Evolutionary conservation across 2,113 vertebrate species (phyloP).

Genomic region (Etia nguti): DNA sequence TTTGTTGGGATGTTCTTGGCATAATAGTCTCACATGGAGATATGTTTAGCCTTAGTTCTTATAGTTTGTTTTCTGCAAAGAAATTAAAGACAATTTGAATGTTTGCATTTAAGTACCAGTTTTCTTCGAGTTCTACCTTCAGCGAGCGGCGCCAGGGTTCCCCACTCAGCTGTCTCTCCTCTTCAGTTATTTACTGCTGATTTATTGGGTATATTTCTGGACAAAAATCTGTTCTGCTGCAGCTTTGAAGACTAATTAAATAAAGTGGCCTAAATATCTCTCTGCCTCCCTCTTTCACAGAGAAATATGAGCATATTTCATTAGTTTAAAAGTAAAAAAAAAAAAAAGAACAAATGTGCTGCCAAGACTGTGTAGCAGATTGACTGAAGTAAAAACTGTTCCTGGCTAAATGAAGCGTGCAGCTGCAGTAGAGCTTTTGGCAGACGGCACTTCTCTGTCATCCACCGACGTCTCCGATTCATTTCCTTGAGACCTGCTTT

Average conservation of each 20-base stretch:
- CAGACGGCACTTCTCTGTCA: neutral
- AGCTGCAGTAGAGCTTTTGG: neutral
- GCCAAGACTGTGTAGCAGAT: neutral
- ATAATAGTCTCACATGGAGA: neutral
- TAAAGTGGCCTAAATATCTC: neutral
- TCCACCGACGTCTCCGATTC: neutral
- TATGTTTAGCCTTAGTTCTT: neutral
- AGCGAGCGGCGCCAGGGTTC: neutral
- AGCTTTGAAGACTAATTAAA: neutral
- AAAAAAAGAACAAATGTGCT: neutral
- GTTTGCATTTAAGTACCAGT: neutral
- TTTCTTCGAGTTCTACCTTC: neutral
- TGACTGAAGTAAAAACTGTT: neutral
- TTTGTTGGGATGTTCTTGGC: neutral
- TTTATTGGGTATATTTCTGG: neutral
- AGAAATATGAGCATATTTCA: neutral
- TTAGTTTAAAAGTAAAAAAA: neutral
- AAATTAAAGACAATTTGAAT: rapidly evolving
- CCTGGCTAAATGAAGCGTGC: neutral
- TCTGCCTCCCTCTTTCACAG: neutral
- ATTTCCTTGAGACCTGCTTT: neutral
- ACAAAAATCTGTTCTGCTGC: neutral
- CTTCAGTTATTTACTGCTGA: neutral
- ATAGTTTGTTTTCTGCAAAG: neutral
- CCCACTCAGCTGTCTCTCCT: neutral